Base-by-base conservation (phyloP, 92 coral and sea anemone species). In the Phenganax marumi region DNA sequence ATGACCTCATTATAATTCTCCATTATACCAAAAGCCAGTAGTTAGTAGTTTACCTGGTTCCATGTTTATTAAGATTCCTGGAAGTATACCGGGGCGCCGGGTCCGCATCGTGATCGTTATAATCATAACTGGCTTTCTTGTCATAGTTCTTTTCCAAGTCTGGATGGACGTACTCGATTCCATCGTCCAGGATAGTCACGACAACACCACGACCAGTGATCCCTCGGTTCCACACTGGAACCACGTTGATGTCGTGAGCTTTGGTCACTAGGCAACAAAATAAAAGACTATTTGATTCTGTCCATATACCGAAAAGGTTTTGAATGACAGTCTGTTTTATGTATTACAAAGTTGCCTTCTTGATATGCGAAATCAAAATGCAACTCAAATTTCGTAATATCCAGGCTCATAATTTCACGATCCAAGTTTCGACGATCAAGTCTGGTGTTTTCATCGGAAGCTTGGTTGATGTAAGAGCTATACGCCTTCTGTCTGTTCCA, bases 101-200 rank as follows among this genome's bases (percentile, higher is more conserved):
- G 82, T 96, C 99, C 12, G 70, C 68, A 74, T 96, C 99, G 50
- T 80, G 87, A 63, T 82, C 71, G 70, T 96, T 96, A 57, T 88
- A 96, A 81, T 96, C 99, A 76, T 77, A 91, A 84, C 99, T 96
- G 22, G 97, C 97, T 50, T 81, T 87, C 24, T 92, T 81, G 70
- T 92, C 93, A 79, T 96, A 96, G 70, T 96, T 96, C 16, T 60
- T 79, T 61, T 82, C 76, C 81, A 96, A 86, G 83, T 96, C 99
- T 26, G 97, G 97, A 81, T 96, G 99, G 33, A 91, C 87, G 66
- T 96, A 88, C 75, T 96, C 99, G 77, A 96, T 92, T 10, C 99
- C 99, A 76, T 96, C 99, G 81, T 96, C 99, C 47, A 96, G 68
- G 53, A 96, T 96, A 18, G 99, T 92, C 43, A 96, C 99, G 7